Percentiles rank a stretch among this genome's conserved stretches.
These are phyloP conservation scores for Rhynchophorus ferrugineus DNA, from an alignment of 1,140 invertebrate genomes.

Conservation along the genomic window DNA sequence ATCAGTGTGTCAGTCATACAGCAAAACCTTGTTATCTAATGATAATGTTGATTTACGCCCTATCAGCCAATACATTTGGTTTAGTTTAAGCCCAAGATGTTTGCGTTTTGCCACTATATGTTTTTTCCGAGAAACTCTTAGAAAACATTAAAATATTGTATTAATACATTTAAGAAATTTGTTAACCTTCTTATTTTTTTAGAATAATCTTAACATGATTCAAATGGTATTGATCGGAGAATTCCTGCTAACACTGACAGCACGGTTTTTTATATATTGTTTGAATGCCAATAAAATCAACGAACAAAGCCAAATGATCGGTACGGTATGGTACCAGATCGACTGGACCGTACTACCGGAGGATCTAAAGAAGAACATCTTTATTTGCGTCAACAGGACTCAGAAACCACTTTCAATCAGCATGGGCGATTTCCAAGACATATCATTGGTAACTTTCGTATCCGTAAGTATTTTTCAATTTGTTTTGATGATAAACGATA, in stretches of 20 bases:
- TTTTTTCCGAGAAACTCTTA: too few species aligned
- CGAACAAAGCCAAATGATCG: background rate
- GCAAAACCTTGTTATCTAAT: too few species aligned
- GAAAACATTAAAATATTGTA: background rate
- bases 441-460: slow-evolving; percentile 9
- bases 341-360: slow-evolving; percentile 5
- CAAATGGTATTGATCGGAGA: slow-evolving; percentile 7
- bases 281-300: background rate
- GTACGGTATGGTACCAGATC: slow-evolving; percentile 6
- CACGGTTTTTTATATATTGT: slow-evolving; percentile 9
- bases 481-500: too few species aligned
- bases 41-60: too few species aligned
- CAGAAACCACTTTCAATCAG: slow-evolving; percentile 4
- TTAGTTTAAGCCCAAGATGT: too few species aligned
- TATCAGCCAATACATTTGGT: too few species aligned
- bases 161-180: too few species aligned
- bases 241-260: slow-evolving; percentile 6
- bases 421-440: slow-evolving; percentile 9
- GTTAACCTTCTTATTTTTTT: too few species aligned
- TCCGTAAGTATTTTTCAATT: slow-evolving; percentile 5
- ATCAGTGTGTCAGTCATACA: too few species aligned
- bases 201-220: slow-evolving; percentile 11
- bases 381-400: background rate
- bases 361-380: slow-evolving; percentile 6
- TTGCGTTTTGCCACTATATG: too few species aligned